Evolutionary conservation across 2,888 invertebrate genomes (phyloP).

Genomic region (Beris chalybata): DNA sequence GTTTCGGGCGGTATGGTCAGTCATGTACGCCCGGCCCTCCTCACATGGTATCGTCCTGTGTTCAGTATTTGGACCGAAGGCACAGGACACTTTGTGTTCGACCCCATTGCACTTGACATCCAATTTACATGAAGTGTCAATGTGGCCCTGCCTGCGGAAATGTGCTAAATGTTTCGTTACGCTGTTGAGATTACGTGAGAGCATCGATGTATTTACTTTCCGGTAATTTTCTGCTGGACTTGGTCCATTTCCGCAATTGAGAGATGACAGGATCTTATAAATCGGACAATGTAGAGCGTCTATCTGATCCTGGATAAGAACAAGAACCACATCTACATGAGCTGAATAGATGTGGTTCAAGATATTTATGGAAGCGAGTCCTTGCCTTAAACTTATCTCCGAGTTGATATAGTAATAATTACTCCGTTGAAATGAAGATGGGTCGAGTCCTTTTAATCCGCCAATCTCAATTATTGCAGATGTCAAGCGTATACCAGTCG

Average conservation of each 20-base stretch:
- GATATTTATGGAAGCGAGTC: no score
- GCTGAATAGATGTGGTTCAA: no score
- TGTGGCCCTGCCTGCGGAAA: conserved; percentile 35
- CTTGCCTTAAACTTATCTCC: no score
- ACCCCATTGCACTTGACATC: conserved; percentile 38
- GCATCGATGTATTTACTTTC: conserved; percentile 24
- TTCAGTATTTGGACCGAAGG: neutral
- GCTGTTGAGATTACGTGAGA: neutral
- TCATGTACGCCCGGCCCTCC: neutral
- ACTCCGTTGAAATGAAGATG: no score
- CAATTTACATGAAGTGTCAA: conserved; percentile 38
- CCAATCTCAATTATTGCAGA: no score
- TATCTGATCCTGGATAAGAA: neutral
- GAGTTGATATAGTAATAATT: no score
- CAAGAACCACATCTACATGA: no score
- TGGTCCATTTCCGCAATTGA: conserved; percentile 28
- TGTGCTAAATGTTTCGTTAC: conserved; percentile 38
- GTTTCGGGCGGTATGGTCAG: no score
- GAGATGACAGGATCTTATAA: conserved; percentile 27
- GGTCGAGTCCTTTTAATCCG: no score
- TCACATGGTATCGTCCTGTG: neutral
- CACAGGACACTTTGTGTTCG: conserved; percentile 20
- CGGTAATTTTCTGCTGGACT: conserved; percentile 30
- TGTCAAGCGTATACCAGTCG: no score
- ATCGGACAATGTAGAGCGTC: conserved; percentile 2